A percentile compares a stretch with the other conserved stretches of the same genome.
Conservation (phyloP, 2,888 invertebrate genomes). For the Agrotis ipsilon region DNA sequence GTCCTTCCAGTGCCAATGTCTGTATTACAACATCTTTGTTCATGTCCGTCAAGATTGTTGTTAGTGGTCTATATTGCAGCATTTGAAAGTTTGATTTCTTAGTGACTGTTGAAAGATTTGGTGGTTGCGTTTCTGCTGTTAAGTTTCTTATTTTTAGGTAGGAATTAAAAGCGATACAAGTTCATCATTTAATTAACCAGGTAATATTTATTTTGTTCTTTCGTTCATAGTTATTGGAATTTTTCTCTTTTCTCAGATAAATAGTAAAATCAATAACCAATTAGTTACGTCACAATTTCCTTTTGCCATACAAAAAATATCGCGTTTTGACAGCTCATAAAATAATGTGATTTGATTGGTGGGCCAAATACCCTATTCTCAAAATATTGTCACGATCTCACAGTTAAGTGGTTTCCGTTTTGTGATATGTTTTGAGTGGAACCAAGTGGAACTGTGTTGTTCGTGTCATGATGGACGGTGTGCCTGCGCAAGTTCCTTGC, state of each 20-base stretch:
- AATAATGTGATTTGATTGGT: no score
- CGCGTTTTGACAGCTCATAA: no score
- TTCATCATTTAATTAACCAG: no score
- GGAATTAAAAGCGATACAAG: neutral
- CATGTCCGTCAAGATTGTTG: neutral
- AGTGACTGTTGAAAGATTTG: slow-evolving; percentile 10
- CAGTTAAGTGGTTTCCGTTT: neutral
- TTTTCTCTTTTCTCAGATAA: no score
- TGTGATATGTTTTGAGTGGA: slow-evolving; percentile 16
- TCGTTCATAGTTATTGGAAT: no score
- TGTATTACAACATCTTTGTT: slow-evolving; percentile 12
- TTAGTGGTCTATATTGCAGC: neutral
- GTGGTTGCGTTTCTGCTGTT: neutral
- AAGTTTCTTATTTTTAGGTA: slow-evolving; percentile 3
- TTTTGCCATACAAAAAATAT: no score
- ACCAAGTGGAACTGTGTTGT: neutral
- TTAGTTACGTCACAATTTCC: no score
- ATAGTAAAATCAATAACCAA: no score
- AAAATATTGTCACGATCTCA: neutral
- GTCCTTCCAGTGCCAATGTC: slow-evolving; percentile 28
- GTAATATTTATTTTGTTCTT: no score
- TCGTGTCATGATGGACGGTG: slow-evolving; percentile 16
- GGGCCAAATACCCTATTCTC: neutral
- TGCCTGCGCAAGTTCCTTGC: neutral
- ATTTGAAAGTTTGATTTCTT: slow-evolving; percentile 3